These are phyloP conservation scores for Andrena minutula DNA, from an alignment of 2,888 invertebrate genomes.

Conservation along the genomic window DNA sequence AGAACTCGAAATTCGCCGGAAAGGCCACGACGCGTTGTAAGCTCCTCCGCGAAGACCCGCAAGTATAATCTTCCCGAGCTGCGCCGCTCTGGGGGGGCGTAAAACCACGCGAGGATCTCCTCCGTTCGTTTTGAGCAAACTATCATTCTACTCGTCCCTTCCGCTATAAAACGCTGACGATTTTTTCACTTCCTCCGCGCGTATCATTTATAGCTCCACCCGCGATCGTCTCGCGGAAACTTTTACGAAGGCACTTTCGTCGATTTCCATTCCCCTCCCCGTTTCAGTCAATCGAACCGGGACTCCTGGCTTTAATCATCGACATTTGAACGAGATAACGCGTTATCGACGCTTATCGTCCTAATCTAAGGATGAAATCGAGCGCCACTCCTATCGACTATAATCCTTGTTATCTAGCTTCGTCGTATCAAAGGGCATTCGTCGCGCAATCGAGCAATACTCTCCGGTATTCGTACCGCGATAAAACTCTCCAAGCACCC, in stretches of 20 bases:
- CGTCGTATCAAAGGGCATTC: slow-evolving; percentile 5
- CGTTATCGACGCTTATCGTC: slow-evolving; percentile 26
- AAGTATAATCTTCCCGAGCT: slow-evolving; percentile 73
- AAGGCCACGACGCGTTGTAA: slow-evolving; percentile 54
- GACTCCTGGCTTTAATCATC: background rate
- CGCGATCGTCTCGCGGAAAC: background rate
- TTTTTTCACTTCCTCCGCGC: slow-evolving; percentile 18
- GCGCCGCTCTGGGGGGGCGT: slow-evolving; percentile 62
- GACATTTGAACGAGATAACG: slow-evolving; percentile 32
- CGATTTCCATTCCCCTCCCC: no score
- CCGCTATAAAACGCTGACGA: slow-evolving; percentile 42
- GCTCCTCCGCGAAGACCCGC: slow-evolving; percentile 73
- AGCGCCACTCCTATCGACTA: slow-evolving; percentile 13
- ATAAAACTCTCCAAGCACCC: slow-evolving; percentile 43
- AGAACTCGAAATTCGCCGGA: slow-evolving; percentile 42
- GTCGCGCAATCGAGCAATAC: background rate
- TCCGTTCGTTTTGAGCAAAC: slow-evolving; percentile 40
- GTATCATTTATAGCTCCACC: background rate
- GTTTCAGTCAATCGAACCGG: background rate
- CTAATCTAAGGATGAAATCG: slow-evolving; percentile 24
- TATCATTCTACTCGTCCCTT: slow-evolving; percentile 15
- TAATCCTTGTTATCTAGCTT: slow-evolving; percentile 44
- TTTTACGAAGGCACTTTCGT: background rate
- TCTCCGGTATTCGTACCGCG: slow-evolving; percentile 23
- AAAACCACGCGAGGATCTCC: slow-evolving; percentile 43